phyloP scores from a whole-genome alignment of 53 echinoderm and acorn worm genomes.

The Crossaster papposus region DNA sequence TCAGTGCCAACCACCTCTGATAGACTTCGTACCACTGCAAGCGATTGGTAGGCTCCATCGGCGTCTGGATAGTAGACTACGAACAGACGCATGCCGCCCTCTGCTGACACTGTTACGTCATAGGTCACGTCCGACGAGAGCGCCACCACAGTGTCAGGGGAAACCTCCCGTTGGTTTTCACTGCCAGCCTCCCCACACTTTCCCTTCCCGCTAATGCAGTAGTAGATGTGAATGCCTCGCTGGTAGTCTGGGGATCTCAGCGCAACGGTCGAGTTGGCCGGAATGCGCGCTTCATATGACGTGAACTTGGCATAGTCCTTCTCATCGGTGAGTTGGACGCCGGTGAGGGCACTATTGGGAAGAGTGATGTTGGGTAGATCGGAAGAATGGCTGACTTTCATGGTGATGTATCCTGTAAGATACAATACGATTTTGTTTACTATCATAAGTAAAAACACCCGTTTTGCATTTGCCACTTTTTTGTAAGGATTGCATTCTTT shows the following conservation, averaged over 20 bases:
- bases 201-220: conserved; percentile 41
- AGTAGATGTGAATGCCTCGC: conserved; percentile 33
- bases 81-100: conserved; percentile 28
- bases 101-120: conserved; percentile 36
- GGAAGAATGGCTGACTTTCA: conserved; percentile 2
- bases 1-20: conserved; percentile 34
- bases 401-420: background rate
- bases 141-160: conserved; percentile 29
- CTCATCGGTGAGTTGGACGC: background rate
- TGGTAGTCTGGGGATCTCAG: conserved; percentile 24
- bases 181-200: background rate
- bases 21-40: conserved; percentile 18
- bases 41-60: background rate
- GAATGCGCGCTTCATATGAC: conserved; percentile 39
- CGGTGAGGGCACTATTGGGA: conserved; percentile 44
- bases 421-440: background rate
- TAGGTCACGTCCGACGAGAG: conserved; percentile 43
- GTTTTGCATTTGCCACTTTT: too few species aligned
- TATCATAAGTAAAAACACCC: too few species aligned
- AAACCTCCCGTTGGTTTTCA: background rate
- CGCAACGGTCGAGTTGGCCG: conserved; percentile 18
- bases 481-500: too few species aligned
- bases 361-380: background rate
- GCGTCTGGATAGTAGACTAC: conserved; percentile 41
- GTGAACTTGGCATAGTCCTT: background rate